phyloP scores from a whole-genome alignment of 2,113 vertebrate genomes.

The Ceratotherium simum region DNA sequence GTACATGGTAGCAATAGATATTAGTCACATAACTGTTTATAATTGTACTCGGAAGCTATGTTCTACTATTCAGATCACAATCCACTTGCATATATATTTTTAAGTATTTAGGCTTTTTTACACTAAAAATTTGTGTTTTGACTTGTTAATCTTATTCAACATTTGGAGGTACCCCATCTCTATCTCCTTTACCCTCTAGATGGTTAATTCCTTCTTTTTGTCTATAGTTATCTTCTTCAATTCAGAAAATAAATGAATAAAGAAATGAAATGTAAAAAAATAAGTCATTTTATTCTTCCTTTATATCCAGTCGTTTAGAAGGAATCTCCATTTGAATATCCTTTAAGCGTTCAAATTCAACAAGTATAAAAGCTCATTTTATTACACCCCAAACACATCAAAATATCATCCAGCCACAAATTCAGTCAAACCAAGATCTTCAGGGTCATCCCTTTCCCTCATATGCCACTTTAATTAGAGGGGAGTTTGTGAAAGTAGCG shows the following conservation, averaged over 20 bases:
- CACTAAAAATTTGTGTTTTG: neutral
- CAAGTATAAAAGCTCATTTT: neutral
- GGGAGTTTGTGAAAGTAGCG: neutral
- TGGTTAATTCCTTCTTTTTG: neutral
- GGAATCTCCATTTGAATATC: neutral
- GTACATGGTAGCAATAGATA: neutral
- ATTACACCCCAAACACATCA: accelerated
- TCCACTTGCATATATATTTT: neutral
- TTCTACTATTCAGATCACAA: neutral
- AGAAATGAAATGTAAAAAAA: neutral
- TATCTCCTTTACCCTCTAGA: neutral
- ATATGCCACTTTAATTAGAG: conserved; percentile 14
- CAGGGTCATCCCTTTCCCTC: neutral
- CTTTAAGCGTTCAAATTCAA: neutral
- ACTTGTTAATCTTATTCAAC: neutral
- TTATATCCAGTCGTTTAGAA: neutral
- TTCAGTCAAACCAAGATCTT: neutral
- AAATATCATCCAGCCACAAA: neutral
- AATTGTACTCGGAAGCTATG: neutral
- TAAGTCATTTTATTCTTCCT: neutral
- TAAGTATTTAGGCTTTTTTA: neutral
- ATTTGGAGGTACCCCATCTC: neutral
- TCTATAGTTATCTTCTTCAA: neutral
- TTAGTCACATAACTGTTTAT: neutral
- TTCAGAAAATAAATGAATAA: conserved; percentile 25